Evolutionary conservation across 2,797 vertebrate species (phyloP).

Genomic region (Enteromius mattozi): DNA sequence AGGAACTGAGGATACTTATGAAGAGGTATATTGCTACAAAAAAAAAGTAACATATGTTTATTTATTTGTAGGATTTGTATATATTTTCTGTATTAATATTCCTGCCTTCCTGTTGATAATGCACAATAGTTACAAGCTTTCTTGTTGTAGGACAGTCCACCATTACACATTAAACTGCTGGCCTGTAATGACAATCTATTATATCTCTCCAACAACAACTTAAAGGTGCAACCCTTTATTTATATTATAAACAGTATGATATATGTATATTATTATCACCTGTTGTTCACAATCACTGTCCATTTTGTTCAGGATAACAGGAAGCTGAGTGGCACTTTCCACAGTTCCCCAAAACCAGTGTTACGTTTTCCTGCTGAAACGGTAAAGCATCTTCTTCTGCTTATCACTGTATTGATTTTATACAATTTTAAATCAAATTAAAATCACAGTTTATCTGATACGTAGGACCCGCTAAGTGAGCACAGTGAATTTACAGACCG

Average conservation of each 20-base stretch:
- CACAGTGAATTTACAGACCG: slow-evolving; percentile 13
- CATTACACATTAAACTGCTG: slow-evolving; percentile 48
- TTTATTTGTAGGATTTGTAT: background rate
- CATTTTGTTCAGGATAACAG: slow-evolving; percentile 7
- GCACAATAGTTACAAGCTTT: slow-evolving; percentile 2
- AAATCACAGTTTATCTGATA: background rate
- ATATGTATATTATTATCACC: background rate
- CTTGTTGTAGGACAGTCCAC: slow-evolving; percentile 34
- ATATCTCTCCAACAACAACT: slow-evolving; percentile 3
- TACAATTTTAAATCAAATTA: background rate
- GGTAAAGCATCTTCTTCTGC: background rate
- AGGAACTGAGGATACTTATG: background rate
- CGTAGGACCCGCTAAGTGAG: slow-evolving; percentile 36
- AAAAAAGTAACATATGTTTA: background rate
- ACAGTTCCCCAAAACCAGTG: slow-evolving; percentile 35
- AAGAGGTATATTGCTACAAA: background rate
- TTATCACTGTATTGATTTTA: background rate
- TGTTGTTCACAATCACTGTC: background rate
- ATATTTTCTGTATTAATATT: background rate
- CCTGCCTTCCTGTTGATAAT: background rate
- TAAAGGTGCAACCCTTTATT: slow-evolving; percentile 20
- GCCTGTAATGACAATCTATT: slow-evolving; percentile 41
- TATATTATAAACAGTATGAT: background rate
- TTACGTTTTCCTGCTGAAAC: slow-evolving; percentile 30
- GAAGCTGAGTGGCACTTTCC: background rate